A percentile compares a stretch with the other conserved stretches of the same genome.
phyloP scores from a whole-genome alignment of 2,888 invertebrate species.

The Caenorhabditis panamensis region DNA sequence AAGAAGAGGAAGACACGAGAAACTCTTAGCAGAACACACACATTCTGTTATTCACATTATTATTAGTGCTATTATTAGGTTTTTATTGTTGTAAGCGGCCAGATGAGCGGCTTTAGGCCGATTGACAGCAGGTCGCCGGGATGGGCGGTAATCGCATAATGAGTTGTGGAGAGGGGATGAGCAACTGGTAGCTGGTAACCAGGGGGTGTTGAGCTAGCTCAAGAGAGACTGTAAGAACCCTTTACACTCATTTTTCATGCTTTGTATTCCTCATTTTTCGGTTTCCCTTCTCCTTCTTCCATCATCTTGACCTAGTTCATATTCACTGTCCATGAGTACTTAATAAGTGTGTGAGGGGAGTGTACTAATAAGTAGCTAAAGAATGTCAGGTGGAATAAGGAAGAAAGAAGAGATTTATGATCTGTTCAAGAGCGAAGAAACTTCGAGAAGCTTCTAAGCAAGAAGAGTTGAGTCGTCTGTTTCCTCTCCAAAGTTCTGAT shows the following conservation, averaged over 20 bases:
- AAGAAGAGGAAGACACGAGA: conserved; percentile 11
- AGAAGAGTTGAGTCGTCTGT: too few relatives aligned
- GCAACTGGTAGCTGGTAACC: too few relatives aligned
- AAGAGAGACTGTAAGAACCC: too few relatives aligned
- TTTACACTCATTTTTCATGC: too few relatives aligned
- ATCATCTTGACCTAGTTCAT: conserved; percentile 7
- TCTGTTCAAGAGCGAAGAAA: not conserved
- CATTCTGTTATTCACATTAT: not conserved
- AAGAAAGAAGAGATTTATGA: not conserved
- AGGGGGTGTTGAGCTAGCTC: too few relatives aligned
- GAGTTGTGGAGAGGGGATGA: not conserved
- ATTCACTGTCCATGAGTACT: not conserved
- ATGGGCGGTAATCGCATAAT: conserved; percentile 46
- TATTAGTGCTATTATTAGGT: conserved; percentile 42
- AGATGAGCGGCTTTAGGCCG: not conserved
- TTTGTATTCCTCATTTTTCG: too few relatives aligned
- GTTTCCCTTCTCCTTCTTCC: too few relatives aligned
- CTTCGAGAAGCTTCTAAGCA: not conserved
- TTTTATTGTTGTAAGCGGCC: conserved; percentile 44
- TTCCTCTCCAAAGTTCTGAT: not conserved
- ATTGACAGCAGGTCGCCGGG: conserved; percentile 24
- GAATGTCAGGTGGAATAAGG: not conserved
- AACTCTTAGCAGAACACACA: not conserved
- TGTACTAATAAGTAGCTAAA: conserved; percentile 7
- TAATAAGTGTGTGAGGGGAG: conserved; percentile 4